Percentiles rank a stretch among this genome's conserved stretches.
phyloP scores from a whole-genome alignment of 2,888 invertebrate genomes.

The Pristionchus maxplancki region DNA sequence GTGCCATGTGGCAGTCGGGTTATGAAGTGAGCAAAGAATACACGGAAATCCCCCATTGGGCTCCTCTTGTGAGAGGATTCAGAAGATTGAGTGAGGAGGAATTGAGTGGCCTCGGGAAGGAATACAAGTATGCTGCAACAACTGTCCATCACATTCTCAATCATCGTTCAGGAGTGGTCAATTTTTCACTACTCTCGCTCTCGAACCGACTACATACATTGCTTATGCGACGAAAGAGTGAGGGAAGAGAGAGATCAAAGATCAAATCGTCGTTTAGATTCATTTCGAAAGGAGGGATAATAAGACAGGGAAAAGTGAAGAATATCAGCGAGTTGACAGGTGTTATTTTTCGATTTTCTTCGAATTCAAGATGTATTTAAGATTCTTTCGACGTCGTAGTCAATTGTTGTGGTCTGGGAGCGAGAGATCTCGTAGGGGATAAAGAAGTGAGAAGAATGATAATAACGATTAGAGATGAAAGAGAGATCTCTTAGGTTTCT shows the following conservation, averaged over 20 bases:
- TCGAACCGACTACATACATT: slow-evolving; percentile 62
- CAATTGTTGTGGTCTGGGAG: slow-evolving; percentile 87
- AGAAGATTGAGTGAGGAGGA: slow-evolving; percentile 40
- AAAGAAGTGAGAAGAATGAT: slow-evolving; percentile 58
- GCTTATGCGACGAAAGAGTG: slow-evolving; percentile 54
- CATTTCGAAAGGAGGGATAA: slow-evolving; percentile 57
- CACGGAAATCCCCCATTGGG: slow-evolving; percentile 28
- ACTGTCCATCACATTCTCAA: too few species aligned
- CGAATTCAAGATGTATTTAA: not conserved
- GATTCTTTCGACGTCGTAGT: slow-evolving; percentile 82
- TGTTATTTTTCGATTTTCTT: not conserved
- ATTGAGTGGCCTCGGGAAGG: not conserved
- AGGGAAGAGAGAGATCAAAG: not conserved
- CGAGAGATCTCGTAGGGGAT: slow-evolving; percentile 84
- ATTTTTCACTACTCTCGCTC: slow-evolving; percentile 63
- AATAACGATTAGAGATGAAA: slow-evolving; percentile 38
- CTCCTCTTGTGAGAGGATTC: slow-evolving; percentile 40
- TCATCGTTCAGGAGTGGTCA: slow-evolving; percentile 59
- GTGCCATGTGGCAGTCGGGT: slow-evolving; percentile 52
- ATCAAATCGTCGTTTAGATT: slow-evolving; percentile 53
- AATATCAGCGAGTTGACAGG: slow-evolving; percentile 53
- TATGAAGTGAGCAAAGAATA: slow-evolving; percentile 18
- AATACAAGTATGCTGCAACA: slow-evolving; percentile 48
- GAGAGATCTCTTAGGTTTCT: slow-evolving; percentile 78
- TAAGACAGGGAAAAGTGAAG: slow-evolving; percentile 50